Evolutionary conservation across 64 coral and sea anemone species (phyloP), one percentile per base, ranked within the genome.

Genomic region (Astreopora myriophthalma): DNA sequence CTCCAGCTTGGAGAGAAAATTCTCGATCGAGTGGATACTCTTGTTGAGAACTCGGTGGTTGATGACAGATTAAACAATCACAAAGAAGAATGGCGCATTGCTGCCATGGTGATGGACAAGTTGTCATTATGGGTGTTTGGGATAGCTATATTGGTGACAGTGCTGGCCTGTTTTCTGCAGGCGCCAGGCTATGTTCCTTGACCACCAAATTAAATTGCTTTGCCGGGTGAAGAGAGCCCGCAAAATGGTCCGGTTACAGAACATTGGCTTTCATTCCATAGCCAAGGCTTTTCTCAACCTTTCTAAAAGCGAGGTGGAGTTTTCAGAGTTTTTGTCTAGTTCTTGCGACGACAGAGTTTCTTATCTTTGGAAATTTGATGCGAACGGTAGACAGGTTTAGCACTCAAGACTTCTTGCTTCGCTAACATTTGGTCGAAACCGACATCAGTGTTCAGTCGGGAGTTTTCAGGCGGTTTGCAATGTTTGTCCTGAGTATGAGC

Each of bases 51-150:
- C 12, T 96, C 95, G 13, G 83, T 89, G 2, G 95, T 96, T 7
- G 95, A 96, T 5, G 95, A 96, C 51, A 79, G 92, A 35, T 51
- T 96, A 0, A 94, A 96, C 48, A 89, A 86, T 61, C 95, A 96
- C 70, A 95, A 91, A 33, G 97, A 99, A 62, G 94, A 99, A 37
- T 99, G 97, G 97, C 71, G 94, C 17, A 96, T 99, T 32, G 97
- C 87, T 29, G 97, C 97, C 19, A 99, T 93, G 90, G 97, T 99
- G 26, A 99, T 99, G 87, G 97, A 99, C 77, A 95, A 95, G 10
- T 57, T 99, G 11, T 95, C 97, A 1, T 38, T 99, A 20, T 99
- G 97, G 97, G 75, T 99, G 16, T 99, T 99, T 22, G 87, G 90
- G 13, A 76, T 96, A 6, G 86, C 81, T 1, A 87, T 99, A 1